Evolutionary conservation across 2,113 vertebrate species (phyloP).

Genomic region (Anser brachyrhynchus): DNA sequence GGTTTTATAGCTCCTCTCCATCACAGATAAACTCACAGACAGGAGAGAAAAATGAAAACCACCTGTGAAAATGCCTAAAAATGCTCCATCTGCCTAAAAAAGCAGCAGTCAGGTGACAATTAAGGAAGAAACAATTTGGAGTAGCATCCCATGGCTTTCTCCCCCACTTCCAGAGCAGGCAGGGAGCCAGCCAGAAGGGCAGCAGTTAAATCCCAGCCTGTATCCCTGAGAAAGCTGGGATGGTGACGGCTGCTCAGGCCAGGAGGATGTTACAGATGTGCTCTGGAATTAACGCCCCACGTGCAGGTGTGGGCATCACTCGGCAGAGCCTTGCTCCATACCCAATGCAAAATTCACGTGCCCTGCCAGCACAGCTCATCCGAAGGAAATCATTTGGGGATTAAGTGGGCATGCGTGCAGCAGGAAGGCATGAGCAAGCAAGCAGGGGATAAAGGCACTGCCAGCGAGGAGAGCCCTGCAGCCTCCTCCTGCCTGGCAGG

Average conservation of each 20-base stretch:
- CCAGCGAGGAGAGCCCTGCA: not conserved
- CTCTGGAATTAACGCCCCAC: not conserved
- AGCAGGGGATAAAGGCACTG: not conserved
- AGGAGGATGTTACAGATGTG: not conserved
- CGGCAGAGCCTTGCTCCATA: not conserved
- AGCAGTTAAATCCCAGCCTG: not conserved
- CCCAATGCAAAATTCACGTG: fast-evolving
- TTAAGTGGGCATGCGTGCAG: fast-evolving
- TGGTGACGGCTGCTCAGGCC: not conserved
- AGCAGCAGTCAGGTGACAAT: not conserved
- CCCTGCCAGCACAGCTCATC: not conserved
- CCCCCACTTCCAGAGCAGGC: not conserved
- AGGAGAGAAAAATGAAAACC: not conserved
- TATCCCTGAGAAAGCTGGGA: not conserved
- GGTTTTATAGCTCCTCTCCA: not conserved
- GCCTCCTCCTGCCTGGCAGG: not conserved
- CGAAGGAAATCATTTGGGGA: not conserved
- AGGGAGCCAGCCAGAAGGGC: not conserved
- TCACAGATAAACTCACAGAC: not conserved
- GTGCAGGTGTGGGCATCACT: fast-evolving
- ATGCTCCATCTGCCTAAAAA: not conserved
- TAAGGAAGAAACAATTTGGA: not conserved
- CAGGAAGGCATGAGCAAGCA: not conserved
- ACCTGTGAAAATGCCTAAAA: not conserved
- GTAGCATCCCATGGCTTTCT: not conserved